Evolutionary conservation across 2,797 vertebrate species (phyloP), one percentile per base, ranked within the genome.

Genomic region (Sandelia bainsii): DNA sequence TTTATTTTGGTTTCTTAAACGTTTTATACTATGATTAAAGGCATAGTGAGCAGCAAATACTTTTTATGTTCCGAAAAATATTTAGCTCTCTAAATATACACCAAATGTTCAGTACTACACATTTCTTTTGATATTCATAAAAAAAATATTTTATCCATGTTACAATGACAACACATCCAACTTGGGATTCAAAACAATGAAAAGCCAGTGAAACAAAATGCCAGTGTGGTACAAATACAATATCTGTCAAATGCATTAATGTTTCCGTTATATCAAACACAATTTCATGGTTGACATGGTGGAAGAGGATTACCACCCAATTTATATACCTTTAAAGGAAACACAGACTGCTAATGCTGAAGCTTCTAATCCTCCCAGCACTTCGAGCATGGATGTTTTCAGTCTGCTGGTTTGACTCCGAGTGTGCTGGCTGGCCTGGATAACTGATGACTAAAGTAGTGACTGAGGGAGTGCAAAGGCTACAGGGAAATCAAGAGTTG

Each of bases 301-400:
- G 78, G 77, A 90, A 92, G 87, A 90, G 91, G 92, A 93, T 93
- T 92, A 93, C 84, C 77, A 84, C 72, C 85, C 89, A 87, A 90
- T 88, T 89, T 91, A 83, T 92, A 92, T 91, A 92, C 91, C 89
- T 93, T 93, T 91, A 91, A 89, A 87, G 79, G 87, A 91, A 89
- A 90, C 82, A 83, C 81, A 80, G 87, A 80, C 77, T 75, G 85
- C 79, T 92, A 91, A 92, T 90, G 69, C 86, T 77, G 73, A 69
- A 69, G 80, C 73, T 75, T 65, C 63, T 93, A 93, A 93, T 93
- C 91, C 91, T 85, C 66, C 72, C 62, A 75, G 69, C 75, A 87
- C 87, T 89, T 62, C 32, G 56, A 79, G 84, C 83, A 45, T 25
- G 68, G 86, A 87, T 89, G 84, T 80, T 79, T 83, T 90, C 80